Conservation (phyloP, 2,888 invertebrate species). For the Polydrusus cervinus region DNA sequence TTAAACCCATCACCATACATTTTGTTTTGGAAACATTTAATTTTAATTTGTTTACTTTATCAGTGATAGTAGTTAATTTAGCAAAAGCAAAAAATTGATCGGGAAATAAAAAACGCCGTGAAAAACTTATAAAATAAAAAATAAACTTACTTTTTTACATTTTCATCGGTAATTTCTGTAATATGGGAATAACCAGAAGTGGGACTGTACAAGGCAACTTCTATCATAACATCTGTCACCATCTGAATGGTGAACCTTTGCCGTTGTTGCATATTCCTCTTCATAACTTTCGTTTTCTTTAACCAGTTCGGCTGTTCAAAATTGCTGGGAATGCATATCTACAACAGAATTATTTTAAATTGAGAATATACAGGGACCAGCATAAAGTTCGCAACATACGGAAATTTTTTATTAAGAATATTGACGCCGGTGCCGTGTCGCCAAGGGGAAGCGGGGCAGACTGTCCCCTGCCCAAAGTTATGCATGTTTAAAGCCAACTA, state of each 20-base stretch:
- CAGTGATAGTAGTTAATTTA: too few relatives aligned
- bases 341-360: conserved; percentile 58
- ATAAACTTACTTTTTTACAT: conserved; percentile 77
- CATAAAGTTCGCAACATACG: too few relatives aligned
- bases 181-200: conserved; percentile 77
- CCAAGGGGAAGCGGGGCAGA: too few relatives aligned
- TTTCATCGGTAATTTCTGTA: conserved; percentile 84
- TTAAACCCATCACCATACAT: too few relatives aligned
- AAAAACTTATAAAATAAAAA: not conserved
- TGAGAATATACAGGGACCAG: too few relatives aligned
- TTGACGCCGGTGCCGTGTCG: too few relatives aligned
- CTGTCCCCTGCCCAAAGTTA: too few relatives aligned
- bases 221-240: conserved; percentile 86
- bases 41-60: too few relatives aligned
- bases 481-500: too few relatives aligned
- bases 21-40: too few relatives aligned
- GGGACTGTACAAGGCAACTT: conserved; percentile 86
- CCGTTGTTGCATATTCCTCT: conserved; percentile 68
- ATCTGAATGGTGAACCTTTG: conserved; percentile 85
- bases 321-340: conserved; percentile 74
- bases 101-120: not conserved
- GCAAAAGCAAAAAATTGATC: too few relatives aligned
- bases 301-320: conserved; percentile 89
- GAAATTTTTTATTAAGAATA: too few relatives aligned
- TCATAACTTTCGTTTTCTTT: conserved; percentile 83